phyloP scores from a whole-genome alignment of 2,888 invertebrate genomes.

The Panopea generosa region DNA sequence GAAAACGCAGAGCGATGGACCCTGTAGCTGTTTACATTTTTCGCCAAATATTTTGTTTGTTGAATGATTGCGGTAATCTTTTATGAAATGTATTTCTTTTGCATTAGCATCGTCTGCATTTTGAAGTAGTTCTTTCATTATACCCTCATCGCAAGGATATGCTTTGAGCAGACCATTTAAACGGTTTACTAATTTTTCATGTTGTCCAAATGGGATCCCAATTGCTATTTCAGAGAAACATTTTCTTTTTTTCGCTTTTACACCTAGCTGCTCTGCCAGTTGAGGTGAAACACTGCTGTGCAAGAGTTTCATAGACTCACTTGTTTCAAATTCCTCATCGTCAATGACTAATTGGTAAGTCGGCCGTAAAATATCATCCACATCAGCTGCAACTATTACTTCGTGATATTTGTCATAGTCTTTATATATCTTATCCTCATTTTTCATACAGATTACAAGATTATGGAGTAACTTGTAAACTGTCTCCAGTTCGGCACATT shows the following conservation, averaged over 20 bases:
- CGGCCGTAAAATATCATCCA: not conserved
- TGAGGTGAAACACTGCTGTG: constrained; percentile 12
- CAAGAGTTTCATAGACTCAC: constrained; percentile 14
- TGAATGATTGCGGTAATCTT: constrained; percentile 16
- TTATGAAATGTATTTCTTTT: constrained; percentile 75
- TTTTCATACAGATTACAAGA: not conserved
- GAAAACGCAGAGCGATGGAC: constrained; percentile 82
- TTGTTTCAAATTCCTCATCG: constrained; percentile 7
- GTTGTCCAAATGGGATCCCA: constrained; percentile 79
- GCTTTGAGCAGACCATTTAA: constrained; percentile 75
- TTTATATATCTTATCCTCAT: not conserved
- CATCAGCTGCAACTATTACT: not conserved
- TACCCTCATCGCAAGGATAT: constrained; percentile 80
- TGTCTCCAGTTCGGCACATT: not conserved
- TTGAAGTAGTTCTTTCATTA: constrained; percentile 81
- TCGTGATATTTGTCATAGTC: not conserved
- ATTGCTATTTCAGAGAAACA: constrained; percentile 1
- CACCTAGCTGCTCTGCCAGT: constrained; percentile 21
- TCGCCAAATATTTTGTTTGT: constrained; percentile 30
- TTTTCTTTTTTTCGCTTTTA: constrained; percentile 12
- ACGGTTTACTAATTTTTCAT: constrained; percentile 77
- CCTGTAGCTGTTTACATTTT: constrained; percentile 68
- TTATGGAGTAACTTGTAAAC: not conserved
- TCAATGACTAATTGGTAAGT: constrained; percentile 4
- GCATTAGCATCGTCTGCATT: constrained; percentile 81